Base-by-base conservation (phyloP, 2,797 vertebrate genomes). In the Oreortyx pictus region DNA sequence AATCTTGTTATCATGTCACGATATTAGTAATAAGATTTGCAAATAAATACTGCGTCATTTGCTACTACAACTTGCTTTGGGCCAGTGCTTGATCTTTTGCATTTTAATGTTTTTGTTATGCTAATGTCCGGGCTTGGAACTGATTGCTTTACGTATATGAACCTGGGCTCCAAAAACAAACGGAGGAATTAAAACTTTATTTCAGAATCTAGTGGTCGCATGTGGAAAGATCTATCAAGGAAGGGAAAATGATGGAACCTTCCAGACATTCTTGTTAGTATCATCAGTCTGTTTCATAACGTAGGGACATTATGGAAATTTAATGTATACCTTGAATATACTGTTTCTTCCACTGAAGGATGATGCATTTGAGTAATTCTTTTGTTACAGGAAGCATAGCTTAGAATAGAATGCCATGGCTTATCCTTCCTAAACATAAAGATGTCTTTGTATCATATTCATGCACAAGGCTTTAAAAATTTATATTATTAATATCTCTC, bases 361-460 rank as follows among this genome's bases (percentile, higher is more conserved):
- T 75, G 79, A 67, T 83, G 25, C 29, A 8, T 70, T 62, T 24
- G 15, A 35, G 46, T 57, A 75, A 75, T 78, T 91, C 57, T 76
- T n/a, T 84, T 79, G 19, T 70, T 91, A 24, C 84, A 86, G 75
- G 71, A 93, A 85, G 46, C 33, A n/a, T 24, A 73, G 65, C 61
- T 93, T 90, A 86, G 90, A 85, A 86, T 75, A 88, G 77, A 83
- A 86, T 31, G 44, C 41, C 39, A 66, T 75, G 71, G 86, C 82
- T 64, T 74, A n/a, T 92, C 44, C 37, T 94, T 92, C 70, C 59
- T 94, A 87, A 91, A 79, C 23, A 33, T 66, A 47, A 77, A 82
- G 16, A 20, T 77, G 86, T 90, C 37, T 86, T 88, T 60, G 43
- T 85, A 54, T 85, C 49, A 59, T 57, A 46, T 39, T 66, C 35